Base-by-base conservation (phyloP, 2,797 vertebrate species). In the Mus caroli region DNA sequence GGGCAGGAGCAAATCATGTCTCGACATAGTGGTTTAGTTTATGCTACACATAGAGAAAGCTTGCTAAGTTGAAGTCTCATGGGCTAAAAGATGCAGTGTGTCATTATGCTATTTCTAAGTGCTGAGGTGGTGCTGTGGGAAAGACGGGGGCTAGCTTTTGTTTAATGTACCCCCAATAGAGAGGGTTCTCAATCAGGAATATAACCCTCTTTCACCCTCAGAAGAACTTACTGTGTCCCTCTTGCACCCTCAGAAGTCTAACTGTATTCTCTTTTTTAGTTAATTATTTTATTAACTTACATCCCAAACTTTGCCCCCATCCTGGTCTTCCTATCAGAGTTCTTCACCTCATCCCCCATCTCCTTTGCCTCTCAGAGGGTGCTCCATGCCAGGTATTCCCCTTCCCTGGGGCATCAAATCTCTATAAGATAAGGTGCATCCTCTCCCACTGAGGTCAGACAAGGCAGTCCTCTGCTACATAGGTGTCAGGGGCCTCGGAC, bases 81-180 rank as follows among this genome's bases (percentile, higher is more conserved):
- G 0, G 0, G 2, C 22, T 46, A 13, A 73, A 17, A 17, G 71
- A 31, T 3, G 7, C 37, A 71, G 19, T 19, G 0, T 9, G 6
- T 13, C 56, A 26, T 50, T 73, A 7, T 5, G 10, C n/a, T 31
- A 5, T 13, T 5, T 11, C 15, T 4, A 6, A n/a, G 15, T 7
- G 19, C 3, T 0, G 31, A 50, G 40, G 28, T n/a, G 56, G 11
- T 0, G 20, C 26, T 8, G 1, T 1, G 46, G 69, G 4, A 75
- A 77, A 90, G 46, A 60, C 4, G 1, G 24, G 8, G 2, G 22
- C 28, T 26, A 10, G 6, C 34, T 75, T 12, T 62, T 64, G n/a
- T 20, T 67, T 11, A 22, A 37, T 0, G 1, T 52, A 43, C n/a
- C 19, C 82, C 76, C 50, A 15, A 52, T 0, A 56, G 20, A 93